These are phyloP conservation scores for Remorina albescens DNA, from an alignment of 2,797 vertebrate genomes.

Conservation along the genomic window DNA sequence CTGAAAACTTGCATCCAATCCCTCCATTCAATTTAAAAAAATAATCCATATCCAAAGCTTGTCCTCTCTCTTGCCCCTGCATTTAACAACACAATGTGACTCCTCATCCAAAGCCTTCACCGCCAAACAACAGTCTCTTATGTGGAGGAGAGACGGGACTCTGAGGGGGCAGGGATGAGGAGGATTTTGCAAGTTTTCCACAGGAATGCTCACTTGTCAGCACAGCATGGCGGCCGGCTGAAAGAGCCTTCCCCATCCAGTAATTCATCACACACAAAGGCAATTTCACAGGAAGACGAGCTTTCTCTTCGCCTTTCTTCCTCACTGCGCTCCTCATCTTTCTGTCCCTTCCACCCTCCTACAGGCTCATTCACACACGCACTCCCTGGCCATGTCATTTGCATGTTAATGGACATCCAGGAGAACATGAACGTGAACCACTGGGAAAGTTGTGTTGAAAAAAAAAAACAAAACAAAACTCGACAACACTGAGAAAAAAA, in stretches of 20 bases:
- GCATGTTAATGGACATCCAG: constrained; percentile 78
- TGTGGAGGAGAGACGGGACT: constrained; percentile 30
- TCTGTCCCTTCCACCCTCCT: constrained; percentile 16
- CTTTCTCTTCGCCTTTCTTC: constrained; percentile 51
- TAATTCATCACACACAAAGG: constrained; percentile 82
- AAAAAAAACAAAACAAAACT: constrained; percentile 35
- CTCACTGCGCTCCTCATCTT: constrained; percentile 25
- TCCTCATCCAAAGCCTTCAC: constrained; percentile 39
- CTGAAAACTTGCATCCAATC: background rate
- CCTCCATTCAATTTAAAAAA: constrained; percentile 5
- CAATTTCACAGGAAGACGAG: constrained; percentile 77
- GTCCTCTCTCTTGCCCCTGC: constrained; percentile 18
- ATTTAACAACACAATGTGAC: constrained; percentile 48
- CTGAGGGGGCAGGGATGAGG: constrained; percentile 22
- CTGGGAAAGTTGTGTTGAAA: constrained; percentile 49
- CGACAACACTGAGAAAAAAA: constrained; percentile 35
- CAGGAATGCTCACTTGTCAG: constrained; percentile 80
- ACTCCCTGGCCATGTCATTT: constrained; percentile 65
- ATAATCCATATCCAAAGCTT: constrained; percentile 28
- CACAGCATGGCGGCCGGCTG: constrained; percentile 37
- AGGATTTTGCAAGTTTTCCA: constrained; percentile 38
- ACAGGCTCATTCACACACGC: constrained; percentile 24
- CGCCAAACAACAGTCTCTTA: constrained; percentile 28
- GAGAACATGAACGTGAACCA: constrained; percentile 65
- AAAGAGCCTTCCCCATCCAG: constrained; percentile 46